A percentile compares a stretch with the other conserved stretches of the same genome.
Evolutionary conservation across 2,113 vertebrate species (phyloP).

Genomic region (Melanerpes formicivorus): DNA sequence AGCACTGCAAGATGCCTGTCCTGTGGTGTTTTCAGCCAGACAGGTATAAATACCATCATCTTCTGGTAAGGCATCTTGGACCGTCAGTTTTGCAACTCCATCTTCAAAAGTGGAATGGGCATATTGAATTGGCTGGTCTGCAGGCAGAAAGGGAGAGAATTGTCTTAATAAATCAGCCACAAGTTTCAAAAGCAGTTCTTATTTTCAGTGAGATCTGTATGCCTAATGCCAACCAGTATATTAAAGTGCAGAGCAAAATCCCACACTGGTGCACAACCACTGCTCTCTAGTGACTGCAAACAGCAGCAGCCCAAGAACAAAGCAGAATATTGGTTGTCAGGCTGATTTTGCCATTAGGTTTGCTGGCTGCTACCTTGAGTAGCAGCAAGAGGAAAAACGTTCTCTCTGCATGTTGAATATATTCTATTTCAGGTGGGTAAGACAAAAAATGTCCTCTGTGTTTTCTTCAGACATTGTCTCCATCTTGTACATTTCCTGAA

Average conservation of each 20-base stretch:
- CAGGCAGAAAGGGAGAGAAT: constrained; percentile 4
- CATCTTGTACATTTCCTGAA: neutral
- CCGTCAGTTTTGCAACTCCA: constrained; percentile 74
- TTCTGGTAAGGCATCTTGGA: constrained; percentile 81
- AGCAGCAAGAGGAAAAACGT: neutral
- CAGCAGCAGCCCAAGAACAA: neutral
- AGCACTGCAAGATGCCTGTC: constrained; percentile 81
- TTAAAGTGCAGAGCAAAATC: neutral
- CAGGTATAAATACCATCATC: constrained; percentile 84
- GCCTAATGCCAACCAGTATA: neutral
- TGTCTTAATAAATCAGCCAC: neutral
- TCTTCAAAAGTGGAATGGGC: constrained; percentile 77
- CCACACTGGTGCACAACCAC: neutral
- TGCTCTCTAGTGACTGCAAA: neutral
- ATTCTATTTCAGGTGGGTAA: neutral
- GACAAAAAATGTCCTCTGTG: neutral
- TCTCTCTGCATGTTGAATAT: neutral
- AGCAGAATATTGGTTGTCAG: neutral
- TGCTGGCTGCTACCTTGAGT: neutral
- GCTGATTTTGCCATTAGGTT: neutral
- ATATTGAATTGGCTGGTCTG: constrained; percentile 83
- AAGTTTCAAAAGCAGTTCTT: neutral
- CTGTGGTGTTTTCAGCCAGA: constrained; percentile 80
- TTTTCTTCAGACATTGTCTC: neutral
- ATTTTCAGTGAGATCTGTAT: neutral